phyloP scores from a whole-genome alignment of 2,888 invertebrate genomes.

The Anodontia alba region DNA sequence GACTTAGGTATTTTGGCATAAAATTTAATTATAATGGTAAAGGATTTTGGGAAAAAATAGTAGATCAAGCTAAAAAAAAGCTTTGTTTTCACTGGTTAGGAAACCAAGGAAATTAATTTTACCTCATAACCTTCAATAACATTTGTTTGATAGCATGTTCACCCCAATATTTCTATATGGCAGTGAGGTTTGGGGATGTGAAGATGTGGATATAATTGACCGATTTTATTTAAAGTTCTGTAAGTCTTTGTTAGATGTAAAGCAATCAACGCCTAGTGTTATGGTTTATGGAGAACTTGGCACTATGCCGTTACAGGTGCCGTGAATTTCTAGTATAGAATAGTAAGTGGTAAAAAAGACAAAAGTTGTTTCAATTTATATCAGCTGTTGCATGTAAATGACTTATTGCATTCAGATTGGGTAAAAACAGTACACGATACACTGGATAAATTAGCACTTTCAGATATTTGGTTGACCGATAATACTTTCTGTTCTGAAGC shows the following conservation, averaged over 20 bases:
- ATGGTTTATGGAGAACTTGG: conserved; percentile 1
- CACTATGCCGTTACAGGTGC: not conserved
- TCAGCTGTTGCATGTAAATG: not conserved
- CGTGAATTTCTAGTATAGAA: not conserved
- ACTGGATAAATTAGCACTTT: not conserved
- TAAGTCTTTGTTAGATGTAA: conserved; percentile 1
- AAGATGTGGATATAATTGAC: conserved; percentile 9
- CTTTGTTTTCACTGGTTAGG: not conserved
- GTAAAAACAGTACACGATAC: not conserved
- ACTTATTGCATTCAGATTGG: not conserved
- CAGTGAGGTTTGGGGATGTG: conserved; percentile 5
- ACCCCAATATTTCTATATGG: conserved; percentile 11
- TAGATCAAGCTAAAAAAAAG: conserved; percentile 6
- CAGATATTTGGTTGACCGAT: not conserved
- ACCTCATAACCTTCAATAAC: not conserved
- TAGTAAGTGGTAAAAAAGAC: not conserved
- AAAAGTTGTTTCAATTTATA: not conserved
- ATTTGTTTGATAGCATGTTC: conserved; percentile 22
- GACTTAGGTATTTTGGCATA: not conserved
- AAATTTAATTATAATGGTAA: not conserved
- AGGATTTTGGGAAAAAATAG: not conserved
- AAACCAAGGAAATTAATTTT: conserved; percentile 10
- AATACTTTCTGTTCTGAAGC: not conserved
- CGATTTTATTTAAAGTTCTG: conserved; percentile 15
- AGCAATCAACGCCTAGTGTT: not conserved